Base-by-base conservation (phyloP, 1,140 invertebrate genomes). In the Drosophila rufa region DNA sequence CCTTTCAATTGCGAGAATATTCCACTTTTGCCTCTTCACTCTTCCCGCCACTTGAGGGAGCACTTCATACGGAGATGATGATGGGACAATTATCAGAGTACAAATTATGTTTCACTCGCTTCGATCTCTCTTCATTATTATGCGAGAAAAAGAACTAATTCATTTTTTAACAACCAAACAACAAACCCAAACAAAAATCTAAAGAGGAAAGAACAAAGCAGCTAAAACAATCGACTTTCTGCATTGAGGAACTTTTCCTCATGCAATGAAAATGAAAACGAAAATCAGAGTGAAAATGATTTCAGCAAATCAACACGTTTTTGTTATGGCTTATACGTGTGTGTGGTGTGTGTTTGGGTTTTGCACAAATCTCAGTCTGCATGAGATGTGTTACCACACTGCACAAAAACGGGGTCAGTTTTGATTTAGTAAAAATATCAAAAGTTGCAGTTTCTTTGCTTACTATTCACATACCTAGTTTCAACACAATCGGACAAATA, bases 291-390 rank as follows among this genome's bases (percentile, higher is more conserved):
- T 59, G 45, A 56, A 73, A 83, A 79, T 64, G 40, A 82, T 74
- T 82, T 73, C 67, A 62, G 57, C 57, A 81, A 79, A 70, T 78
- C 79, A 82, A 82, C 80, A 82, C 79, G 74, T 78, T 78, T 80
- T 71, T 81, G 59, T 66, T 76, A 59, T 64, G 27, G 45, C 51
- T 58, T 19, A 15, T 30, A 38, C 40, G 14, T 62, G 22, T 53
- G 17, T 17, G 22, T 38, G 43, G 30, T 55, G 36, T 67, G 60
- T 65, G 53, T 69, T 19, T 67, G 47, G 57, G 27, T 42, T 56
- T 45, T 36, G 45, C 40, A 74, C 66, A 74, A 60, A 70, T 59
- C 55, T 57, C 40, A 64, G 70, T 53, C 27, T 27, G 19, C 30
- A n/a, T 30, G 45, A 27, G 17, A 19, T 38, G 43, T 40, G 6